Conservation (phyloP, 1,140 invertebrate species). For the Apis dorsata region DNA sequence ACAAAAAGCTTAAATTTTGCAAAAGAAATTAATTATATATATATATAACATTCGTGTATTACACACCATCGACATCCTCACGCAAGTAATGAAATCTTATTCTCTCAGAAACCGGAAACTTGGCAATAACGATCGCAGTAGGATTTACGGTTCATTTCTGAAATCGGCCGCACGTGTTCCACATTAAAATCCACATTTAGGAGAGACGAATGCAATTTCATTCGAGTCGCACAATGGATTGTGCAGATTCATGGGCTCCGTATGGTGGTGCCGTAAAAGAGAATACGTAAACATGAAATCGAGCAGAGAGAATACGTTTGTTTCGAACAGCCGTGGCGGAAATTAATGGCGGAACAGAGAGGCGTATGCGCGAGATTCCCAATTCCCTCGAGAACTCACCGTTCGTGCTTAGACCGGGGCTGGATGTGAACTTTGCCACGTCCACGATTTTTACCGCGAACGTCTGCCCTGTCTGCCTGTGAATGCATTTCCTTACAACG, state of each 20-base stretch:
- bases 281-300: slow-evolving; percentile 27
- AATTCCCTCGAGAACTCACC: slow-evolving; percentile 82
- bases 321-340: slow-evolving; percentile 30
- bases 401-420: slow-evolving; percentile 96
- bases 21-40: too few species aligned
- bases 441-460: slow-evolving; percentile 99
- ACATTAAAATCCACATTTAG: slow-evolving; percentile 16
- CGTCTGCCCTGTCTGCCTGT: slow-evolving; percentile 95
- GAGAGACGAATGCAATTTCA: slow-evolving; percentile 44
- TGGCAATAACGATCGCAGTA: not conserved
- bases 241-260: slow-evolving; percentile 28
- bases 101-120: not conserved
- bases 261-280: slow-evolving; percentile 1
- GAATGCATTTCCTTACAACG: slow-evolving; percentile 96
- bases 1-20: too few species aligned
- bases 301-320: slow-evolving; percentile 30
- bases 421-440: slow-evolving; percentile 97
- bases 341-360: slow-evolving; percentile 53
- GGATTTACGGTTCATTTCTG: slow-evolving; percentile 8
- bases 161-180: not conserved
- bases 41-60: too few species aligned
- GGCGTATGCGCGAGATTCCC: not conserved
- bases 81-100: not conserved
- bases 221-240: slow-evolving; percentile 51
- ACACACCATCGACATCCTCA: too few species aligned